Percentiles rank a stretch among this genome's conserved stretches.
These are phyloP conservation scores for Spodoptera frugiperda DNA, from an alignment of 1,140 invertebrate species.

Conservation along the genomic window DNA sequence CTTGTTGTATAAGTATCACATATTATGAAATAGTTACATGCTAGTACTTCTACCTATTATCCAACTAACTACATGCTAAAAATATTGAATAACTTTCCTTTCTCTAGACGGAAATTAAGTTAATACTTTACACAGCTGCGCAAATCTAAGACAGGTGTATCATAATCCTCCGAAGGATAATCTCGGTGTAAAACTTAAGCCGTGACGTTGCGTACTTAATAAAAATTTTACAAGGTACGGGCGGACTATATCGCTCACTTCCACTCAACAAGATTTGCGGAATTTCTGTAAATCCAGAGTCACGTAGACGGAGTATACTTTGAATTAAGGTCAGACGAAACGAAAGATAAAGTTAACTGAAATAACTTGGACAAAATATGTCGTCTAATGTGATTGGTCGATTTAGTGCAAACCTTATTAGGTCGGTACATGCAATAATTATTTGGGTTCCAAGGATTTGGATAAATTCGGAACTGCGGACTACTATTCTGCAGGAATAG, in stretches of 20 bases:
- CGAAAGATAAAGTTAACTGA: not conserved
- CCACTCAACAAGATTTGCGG: conserved; percentile 21
- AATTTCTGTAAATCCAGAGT: conserved; percentile 7
- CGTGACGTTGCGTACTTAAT: conserved; percentile 9
- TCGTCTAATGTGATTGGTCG: conserved; percentile 21
- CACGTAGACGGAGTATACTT: conserved; percentile 37
- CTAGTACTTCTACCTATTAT: no score
- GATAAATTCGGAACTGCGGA: no score
- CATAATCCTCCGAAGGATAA: conserved; percentile 11
- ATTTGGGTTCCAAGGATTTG: not conserved
- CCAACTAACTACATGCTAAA: no score
- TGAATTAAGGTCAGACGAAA: conserved; percentile 29
- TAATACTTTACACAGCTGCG: not conserved
- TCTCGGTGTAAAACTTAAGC: conserved; percentile 13
- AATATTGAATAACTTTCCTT: no score
- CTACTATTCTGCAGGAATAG: no score
- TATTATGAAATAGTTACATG: no score
- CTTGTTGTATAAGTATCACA: no score
- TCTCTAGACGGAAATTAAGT: no score
- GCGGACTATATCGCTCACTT: not conserved
- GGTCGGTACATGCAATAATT: not conserved
- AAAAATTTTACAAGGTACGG: conserved; percentile 13
- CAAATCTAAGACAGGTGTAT: conserved; percentile 12
- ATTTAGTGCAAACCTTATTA: not conserved
- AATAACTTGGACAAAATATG: conserved; percentile 35